These are phyloP conservation scores for Ypsolopha scabrella DNA, from an alignment of 2,888 invertebrate genomes.

Conservation along the genomic window DNA sequence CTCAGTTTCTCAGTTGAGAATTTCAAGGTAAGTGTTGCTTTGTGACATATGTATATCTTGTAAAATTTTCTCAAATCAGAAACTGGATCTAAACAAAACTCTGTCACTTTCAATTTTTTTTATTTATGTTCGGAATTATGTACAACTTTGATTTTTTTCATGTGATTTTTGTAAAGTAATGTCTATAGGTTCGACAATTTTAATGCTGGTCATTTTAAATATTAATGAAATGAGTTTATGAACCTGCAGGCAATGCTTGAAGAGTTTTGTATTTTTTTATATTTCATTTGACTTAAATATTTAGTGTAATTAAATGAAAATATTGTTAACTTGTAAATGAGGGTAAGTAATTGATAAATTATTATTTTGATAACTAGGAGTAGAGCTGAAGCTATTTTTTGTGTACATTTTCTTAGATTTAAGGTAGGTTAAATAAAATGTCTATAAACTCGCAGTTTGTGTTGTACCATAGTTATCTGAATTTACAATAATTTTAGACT, in stretches of 20 bases:
- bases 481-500: too few relatives aligned
- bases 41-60: too few relatives aligned
- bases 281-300: background rate
- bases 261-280: constrained; percentile 7
- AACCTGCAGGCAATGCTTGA: constrained; percentile 11
- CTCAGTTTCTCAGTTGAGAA: too few relatives aligned
- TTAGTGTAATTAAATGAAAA: constrained; percentile 1
- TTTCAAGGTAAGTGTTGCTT: too few relatives aligned
- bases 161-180: background rate
- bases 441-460: background rate
- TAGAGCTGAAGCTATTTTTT: background rate
- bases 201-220: constrained; percentile 28
- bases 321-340: constrained; percentile 10
- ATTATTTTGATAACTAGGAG: background rate
- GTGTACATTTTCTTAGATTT: background rate
- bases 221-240: constrained; percentile 4
- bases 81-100: background rate
- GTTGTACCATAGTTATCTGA: too few relatives aligned
- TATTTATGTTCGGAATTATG: background rate
- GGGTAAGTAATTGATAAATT: background rate
- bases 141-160: background rate
- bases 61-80: background rate
- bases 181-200: constrained; percentile 8
- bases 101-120: background rate
- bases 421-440: background rate